Evolutionary conservation across 2,113 vertebrate genomes (phyloP), one percentile per base, ranked within the genome.

Genomic region (Prinia subflava): DNA sequence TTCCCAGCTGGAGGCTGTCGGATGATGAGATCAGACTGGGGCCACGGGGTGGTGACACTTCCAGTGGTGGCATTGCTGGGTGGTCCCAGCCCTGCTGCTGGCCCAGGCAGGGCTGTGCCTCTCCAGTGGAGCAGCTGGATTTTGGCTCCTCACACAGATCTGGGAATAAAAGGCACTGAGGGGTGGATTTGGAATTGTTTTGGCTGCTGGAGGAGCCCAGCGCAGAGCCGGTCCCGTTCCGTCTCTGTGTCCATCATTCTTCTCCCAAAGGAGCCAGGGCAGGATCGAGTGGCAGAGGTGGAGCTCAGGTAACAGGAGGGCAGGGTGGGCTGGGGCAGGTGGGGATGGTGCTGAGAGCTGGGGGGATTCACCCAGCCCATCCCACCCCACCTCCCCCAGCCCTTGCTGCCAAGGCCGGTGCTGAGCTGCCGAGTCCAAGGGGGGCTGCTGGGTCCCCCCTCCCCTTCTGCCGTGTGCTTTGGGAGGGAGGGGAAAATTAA

Each of bases 161-260:
- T 87, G 69, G 59, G 50, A 74, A 28, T 17, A 28, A 30, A 52
- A 78, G 52, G 47, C 0, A 0, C 35, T 3, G 10, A 22, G 28
- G 33, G 24, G 35, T 13, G 15, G 28, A 30, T 56, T 80, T 68
- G n/a, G 7, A 19, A 15, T 64, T 28, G 52, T 15, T 82, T 9
- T 50, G 82, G 27, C 70, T 52, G 75, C 2, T 14, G 31, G 53
- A 83, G 79, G 57, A 64, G 25, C 70, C 25, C 46, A 31, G 31
- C 2, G 0, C 0, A 0, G 69, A 65, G 56, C 33, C 0, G 11
- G 68, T 73, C 80, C 53, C 0, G 2, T 50, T 44, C 15, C 22
- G 0, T 63, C 24, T 52, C 37, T 2, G 37, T 2, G 8, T 30
- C 76, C 23, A 0, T 42, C 87, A 6, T 25, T 37, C 47, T 50